Conservation (phyloP, 1,140 invertebrate species). For the Drosophila parvula region DNA sequence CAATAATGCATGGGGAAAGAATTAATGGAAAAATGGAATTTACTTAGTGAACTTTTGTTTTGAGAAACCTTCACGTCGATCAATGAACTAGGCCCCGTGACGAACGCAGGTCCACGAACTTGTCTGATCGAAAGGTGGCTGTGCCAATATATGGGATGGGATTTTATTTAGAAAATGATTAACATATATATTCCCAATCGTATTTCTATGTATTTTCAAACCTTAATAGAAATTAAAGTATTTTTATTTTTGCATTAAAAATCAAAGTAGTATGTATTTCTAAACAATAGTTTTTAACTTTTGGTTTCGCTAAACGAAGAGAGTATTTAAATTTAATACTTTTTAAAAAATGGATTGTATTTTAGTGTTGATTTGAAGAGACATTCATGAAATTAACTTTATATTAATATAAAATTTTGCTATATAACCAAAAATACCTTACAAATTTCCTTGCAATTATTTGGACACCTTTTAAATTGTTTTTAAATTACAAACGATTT, state of each 20-base stretch:
- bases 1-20: constrained; percentile 44
- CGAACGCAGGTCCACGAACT: constrained; percentile 57
- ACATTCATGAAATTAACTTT: not conserved
- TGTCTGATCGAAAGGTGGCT: constrained; percentile 2
- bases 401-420: not conserved
- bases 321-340: not conserved
- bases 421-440: too few species aligned
- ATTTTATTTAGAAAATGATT: not conserved
- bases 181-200: not conserved
- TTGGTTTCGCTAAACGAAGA: not conserved
- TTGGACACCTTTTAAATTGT: not conserved
- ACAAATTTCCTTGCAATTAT: not conserved
- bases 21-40: constrained; percentile 59
- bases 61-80: constrained; percentile 56
- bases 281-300: not conserved
- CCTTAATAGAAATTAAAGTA: not conserved
- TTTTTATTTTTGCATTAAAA: not conserved
- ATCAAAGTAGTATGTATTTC: not conserved
- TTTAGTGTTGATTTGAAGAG: not conserved
- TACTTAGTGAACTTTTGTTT: constrained; percentile 42
- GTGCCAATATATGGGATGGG: not conserved
- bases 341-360: not conserved
- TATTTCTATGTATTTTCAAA: not conserved
- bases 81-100: constrained; percentile 53
- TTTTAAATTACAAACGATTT: not conserved